Evolutionary conservation across 2,113 vertebrate genomes (phyloP).

Genomic region (Azemiops feae): DNA sequence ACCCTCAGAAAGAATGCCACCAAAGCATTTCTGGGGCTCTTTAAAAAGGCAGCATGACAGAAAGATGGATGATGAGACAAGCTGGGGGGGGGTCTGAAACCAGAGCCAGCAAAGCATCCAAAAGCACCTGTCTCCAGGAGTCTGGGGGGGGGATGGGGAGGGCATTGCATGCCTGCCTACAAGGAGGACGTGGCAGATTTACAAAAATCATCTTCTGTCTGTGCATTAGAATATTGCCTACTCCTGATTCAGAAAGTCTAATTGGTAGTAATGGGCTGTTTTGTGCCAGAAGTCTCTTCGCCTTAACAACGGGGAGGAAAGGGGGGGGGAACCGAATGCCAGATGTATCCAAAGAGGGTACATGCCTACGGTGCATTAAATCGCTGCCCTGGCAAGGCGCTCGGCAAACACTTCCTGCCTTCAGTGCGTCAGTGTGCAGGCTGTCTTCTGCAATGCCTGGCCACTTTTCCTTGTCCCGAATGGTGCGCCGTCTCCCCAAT

Average conservation of each 20-base stretch:
- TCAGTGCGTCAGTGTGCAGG: neutral
- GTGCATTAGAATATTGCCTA: neutral
- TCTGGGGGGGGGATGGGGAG: fast-evolving
- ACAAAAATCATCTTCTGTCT: fast-evolving
- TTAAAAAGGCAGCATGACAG: neutral
- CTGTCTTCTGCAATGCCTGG: neutral
- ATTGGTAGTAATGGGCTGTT: fast-evolving
- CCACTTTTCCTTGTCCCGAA: neutral
- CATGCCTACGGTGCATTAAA: neutral
- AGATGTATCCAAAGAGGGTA: neutral
- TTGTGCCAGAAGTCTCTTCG: neutral
- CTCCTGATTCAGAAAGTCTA: neutral
- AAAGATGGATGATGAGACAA: fast-evolving
- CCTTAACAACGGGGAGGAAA: neutral
- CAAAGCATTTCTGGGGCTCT: fast-evolving
- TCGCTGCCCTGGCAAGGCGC: neutral
- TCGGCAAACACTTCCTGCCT: neutral
- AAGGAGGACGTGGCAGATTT: neutral
- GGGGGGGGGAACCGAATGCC: neutral
- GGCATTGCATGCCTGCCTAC: neutral
- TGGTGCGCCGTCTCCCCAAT: neutral
- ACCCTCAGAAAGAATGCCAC: neutral
- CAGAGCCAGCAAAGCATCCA: neutral
- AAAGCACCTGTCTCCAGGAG: fast-evolving
- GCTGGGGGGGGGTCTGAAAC: fast-evolving